A percentile compares a stretch with the other conserved stretches of the same genome.
Conservation (phyloP, 2,113 vertebrate species). For the Rafetus swinhoei region DNA sequence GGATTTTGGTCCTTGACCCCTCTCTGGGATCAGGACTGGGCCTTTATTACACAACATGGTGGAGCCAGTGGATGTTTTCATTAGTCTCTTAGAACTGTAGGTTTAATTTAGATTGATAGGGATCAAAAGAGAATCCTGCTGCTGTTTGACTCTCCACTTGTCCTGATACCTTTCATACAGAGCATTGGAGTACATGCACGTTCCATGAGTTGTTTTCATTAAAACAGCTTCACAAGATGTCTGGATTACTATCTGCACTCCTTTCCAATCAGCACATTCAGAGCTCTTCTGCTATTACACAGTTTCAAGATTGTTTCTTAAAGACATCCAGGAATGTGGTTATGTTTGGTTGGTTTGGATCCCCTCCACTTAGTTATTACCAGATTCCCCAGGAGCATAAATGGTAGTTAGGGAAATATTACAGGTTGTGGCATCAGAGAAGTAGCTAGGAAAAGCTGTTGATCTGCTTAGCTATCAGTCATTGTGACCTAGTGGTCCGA, state of each 20-base stretch:
- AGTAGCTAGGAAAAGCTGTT: neutral
- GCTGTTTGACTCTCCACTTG: neutral
- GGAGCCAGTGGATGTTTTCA: neutral
- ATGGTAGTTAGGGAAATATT: neutral
- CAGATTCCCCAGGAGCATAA: neutral
- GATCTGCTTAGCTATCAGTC: neutral
- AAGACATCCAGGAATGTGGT: neutral
- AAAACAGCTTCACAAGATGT: neutral
- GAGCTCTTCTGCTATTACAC: neutral
- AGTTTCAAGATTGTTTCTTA: neutral
- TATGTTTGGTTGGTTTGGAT: neutral
- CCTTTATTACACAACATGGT: neutral
- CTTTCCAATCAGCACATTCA: neutral
- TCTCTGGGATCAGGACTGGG: neutral
- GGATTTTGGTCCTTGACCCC: neutral
- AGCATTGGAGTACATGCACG: neutral
- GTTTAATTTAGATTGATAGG: neutral
- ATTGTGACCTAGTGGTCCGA: neutral
- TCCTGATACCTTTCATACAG: neutral
- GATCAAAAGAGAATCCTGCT: neutral
- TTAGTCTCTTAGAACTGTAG: neutral
- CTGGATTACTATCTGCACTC: neutral
- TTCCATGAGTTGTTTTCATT: neutral
- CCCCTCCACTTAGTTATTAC: neutral
- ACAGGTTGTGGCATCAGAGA: rapidly evolving